Evolutionary conservation across 2,113 vertebrate genomes (phyloP).

Genomic region (Dunckerocampus dactyliophorus): DNA sequence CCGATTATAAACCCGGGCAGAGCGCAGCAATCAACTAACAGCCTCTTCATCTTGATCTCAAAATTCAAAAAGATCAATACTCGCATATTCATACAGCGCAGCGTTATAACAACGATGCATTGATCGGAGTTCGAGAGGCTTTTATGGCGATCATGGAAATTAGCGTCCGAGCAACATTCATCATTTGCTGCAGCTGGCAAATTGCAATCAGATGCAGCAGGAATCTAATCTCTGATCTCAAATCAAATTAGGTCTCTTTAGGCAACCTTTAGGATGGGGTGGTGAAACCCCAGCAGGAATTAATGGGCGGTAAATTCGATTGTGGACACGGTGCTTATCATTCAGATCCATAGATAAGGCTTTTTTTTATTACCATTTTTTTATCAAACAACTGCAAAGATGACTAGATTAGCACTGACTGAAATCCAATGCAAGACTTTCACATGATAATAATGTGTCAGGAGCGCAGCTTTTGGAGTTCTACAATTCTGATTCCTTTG

Average conservation of each 20-base stretch:
- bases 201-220: conserved; percentile 72
- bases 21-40: conserved; percentile 70
- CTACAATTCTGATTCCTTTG: no score
- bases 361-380: conserved; percentile 74
- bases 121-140: conserved; percentile 33
- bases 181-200: conserved; percentile 67
- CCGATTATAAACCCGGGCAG: conserved; percentile 62
- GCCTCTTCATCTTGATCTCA: conserved; percentile 68
- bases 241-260: conserved; percentile 75
- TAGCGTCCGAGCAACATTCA: conserved; percentile 58
- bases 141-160: conserved; percentile 56
- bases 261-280: conserved; percentile 62
- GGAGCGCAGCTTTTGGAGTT: no score
- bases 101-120: conserved; percentile 36
- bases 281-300: conserved; percentile 76
- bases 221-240: conserved; percentile 71
- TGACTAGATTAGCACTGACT: neutral
- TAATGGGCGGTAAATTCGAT: conserved; percentile 88
- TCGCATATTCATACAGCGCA: conserved; percentile 54
- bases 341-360: conserved; percentile 72
- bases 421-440: neutral
- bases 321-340: conserved; percentile 74
- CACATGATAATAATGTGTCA: no score
- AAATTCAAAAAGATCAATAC: conserved; percentile 71
- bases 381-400: conserved; percentile 21